These are phyloP conservation scores for Epizoanthus fatuus DNA, from an alignment of 92 coral and sea anemone species.

Conservation along the genomic window DNA sequence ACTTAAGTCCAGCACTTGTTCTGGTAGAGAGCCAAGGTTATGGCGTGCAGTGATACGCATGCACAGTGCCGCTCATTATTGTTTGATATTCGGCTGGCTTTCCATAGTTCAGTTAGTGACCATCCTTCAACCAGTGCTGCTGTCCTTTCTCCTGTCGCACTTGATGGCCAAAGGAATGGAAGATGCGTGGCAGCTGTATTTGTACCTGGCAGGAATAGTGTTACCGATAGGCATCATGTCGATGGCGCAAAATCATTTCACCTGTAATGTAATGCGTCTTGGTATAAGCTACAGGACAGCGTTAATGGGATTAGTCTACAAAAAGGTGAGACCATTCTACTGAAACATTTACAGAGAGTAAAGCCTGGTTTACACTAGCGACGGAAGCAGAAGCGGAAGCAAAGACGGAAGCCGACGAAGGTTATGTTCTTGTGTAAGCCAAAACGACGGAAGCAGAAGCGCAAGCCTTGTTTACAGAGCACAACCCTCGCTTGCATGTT, in stretches of 20 bases:
- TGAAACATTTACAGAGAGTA: no score
- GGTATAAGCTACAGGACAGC: background rate
- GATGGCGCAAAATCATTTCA: background rate
- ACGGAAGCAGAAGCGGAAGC: no score
- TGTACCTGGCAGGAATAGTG: background rate
- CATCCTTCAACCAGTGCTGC: background rate
- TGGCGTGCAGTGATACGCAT: constrained; percentile 1
- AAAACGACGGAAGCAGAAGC: no score
- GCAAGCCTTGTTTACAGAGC: no score
- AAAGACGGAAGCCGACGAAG: no score
- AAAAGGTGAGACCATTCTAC: background rate
- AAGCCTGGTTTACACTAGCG: no score
- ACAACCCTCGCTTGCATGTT: no score
- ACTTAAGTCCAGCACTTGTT: background rate
- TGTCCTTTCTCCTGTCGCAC: background rate
- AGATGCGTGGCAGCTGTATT: background rate
- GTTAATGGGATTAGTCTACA: constrained; percentile 4
- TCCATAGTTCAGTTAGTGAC: background rate
- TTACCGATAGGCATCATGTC: background rate
- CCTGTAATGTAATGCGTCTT: background rate
- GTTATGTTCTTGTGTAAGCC: no score
- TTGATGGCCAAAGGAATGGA: background rate
- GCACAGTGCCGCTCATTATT: background rate
- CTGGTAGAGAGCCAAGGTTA: background rate
- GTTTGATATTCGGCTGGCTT: background rate